These are phyloP conservation scores for Platyscapa corneri DNA, from an alignment of 1,140 invertebrate species.

Conservation along the genomic window DNA sequence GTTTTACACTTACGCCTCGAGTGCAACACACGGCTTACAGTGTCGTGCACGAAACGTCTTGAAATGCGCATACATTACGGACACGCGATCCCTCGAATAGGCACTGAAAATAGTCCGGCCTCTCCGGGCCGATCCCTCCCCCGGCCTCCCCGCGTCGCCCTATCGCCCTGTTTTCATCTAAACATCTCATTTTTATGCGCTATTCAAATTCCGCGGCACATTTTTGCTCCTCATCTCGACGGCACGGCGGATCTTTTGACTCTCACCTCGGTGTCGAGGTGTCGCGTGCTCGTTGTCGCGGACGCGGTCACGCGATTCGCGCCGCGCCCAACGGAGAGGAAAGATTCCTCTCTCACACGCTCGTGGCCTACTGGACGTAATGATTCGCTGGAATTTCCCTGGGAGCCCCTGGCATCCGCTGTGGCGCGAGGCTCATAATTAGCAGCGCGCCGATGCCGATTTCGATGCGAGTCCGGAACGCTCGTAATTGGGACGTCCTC, in stretches of 20 bases:
- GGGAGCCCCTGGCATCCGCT: not conserved
- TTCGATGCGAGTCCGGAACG: constrained; percentile 12
- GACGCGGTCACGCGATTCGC: constrained; percentile 58
- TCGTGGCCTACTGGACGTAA: not conserved
- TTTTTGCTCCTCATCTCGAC: constrained; percentile 31
- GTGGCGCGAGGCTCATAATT: constrained; percentile 26
- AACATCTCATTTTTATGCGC: constrained; percentile 74
- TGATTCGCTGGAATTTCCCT: constrained; percentile 19
- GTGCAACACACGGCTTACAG: constrained; percentile 57
- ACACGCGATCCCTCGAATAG: constrained; percentile 69
- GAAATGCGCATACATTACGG: constrained; percentile 72
- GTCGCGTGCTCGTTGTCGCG: not conserved
- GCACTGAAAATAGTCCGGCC: constrained; percentile 67
- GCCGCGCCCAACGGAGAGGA: constrained; percentile 52
- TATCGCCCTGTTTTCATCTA: constrained; percentile 73
- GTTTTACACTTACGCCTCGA: constrained; percentile 45
- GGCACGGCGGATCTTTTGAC: not conserved
- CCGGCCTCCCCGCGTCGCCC: constrained; percentile 54
- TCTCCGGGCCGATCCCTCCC: constrained; percentile 57
- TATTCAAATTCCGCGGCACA: constrained; percentile 68
- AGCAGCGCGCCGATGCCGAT: constrained; percentile 9
- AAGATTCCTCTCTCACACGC: constrained; percentile 44
- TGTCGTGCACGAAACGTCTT: constrained; percentile 69
- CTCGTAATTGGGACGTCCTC: constrained; percentile 26
- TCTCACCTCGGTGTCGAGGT: not conserved